Evolutionary conservation across 2,888 invertebrate species (phyloP), one percentile per base, ranked within the genome.

Genomic region (Pseudolycoriella hygida): DNA sequence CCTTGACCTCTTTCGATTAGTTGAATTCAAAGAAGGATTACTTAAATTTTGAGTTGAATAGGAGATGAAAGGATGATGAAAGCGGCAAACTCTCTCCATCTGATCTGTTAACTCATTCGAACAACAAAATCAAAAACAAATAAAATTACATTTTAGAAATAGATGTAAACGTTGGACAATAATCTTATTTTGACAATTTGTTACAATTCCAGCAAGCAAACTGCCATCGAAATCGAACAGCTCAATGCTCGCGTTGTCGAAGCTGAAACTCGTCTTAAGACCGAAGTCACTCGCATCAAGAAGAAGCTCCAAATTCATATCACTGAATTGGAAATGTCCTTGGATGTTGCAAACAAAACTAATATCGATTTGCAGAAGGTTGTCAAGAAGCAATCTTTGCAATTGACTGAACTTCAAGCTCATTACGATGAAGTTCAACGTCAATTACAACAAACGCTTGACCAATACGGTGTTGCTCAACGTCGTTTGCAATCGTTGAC

Each of bases 301-400:
- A 96, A 96, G 90, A 96, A 96, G 85, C 73, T 93, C 66, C 93
- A 93, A 72, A 86, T 93, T 64, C 90, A 90, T 62, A 94, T 96
- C 69, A 93, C 93, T 57, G 94, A 96, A 68, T 72, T 96, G 61
- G 94, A 94, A 68, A 78, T 94, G 73, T 86, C 90, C 46, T 77
- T 98, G 68, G 96, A 96, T 70, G 88, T 92, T 56, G 88, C 93
- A 71, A 96, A 97, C 77, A 92, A 96, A 75, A 90, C 84, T 72
- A 94, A 94, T 75, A 82, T 94, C 61, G 90, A 93, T 64, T 75
- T 94, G 64, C 93, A 94, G 71, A 92, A 93, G 77, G 87, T 89
- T 60, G 85, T 93, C 74, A 96, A 96, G 80, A 93, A 88, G 67
- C 93, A 96, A 67, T 88, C 92, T 54, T 77, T 90, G 65, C 88